Conservation (phyloP, 2,113 vertebrate genomes). For the Mesitornis unicolor region DNA sequence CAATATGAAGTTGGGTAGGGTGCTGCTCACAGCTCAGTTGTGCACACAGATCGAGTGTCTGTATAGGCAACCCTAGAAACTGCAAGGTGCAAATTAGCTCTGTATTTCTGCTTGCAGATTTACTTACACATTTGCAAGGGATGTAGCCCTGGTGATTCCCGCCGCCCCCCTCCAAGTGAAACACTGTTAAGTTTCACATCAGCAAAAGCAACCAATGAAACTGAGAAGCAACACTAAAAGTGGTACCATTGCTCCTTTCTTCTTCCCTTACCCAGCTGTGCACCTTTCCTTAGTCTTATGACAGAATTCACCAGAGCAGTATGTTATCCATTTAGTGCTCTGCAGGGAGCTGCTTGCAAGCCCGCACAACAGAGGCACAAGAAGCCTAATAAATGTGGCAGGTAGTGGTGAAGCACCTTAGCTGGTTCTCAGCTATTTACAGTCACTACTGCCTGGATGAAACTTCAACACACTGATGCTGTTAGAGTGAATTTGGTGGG, state of each 20-base stretch:
- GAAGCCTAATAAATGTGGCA: neutral
- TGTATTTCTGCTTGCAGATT: neutral
- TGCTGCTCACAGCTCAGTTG: neutral
- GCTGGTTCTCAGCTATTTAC: neutral
- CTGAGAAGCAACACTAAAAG: neutral
- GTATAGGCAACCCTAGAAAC: neutral
- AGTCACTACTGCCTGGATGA: neutral
- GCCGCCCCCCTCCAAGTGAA: neutral
- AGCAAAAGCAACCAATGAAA: neutral
- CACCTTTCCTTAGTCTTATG: neutral
- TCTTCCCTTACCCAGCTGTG: neutral
- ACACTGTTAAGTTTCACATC: neutral
- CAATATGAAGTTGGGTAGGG: neutral
- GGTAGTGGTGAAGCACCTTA: neutral
- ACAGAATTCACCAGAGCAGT: neutral
- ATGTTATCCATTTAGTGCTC: neutral
- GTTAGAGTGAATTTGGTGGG: neutral
- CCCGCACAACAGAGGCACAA: rapidly evolving
- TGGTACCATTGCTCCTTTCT: neutral
- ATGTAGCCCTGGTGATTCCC: neutral
- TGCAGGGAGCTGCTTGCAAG: neutral
- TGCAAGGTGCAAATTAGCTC: neutral
- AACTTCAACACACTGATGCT: neutral
- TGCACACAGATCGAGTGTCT: neutral
- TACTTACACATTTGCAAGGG: neutral